Evolutionary conservation across 2,888 invertebrate genomes (phyloP).

Genomic region (Aspidiotus rigidus): DNA sequence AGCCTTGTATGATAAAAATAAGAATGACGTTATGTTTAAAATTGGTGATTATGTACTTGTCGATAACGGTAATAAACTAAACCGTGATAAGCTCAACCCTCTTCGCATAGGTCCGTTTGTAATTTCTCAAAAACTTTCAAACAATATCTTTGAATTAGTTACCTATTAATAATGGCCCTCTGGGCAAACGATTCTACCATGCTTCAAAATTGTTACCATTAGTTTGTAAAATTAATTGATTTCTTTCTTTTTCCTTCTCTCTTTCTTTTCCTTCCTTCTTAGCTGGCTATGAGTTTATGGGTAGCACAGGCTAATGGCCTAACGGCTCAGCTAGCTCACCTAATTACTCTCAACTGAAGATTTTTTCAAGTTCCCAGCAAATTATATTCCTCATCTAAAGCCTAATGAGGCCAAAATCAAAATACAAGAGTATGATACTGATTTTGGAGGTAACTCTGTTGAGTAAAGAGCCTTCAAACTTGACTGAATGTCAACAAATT

Average conservation of each 20-base stretch:
- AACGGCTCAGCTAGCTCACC: too few relatives aligned
- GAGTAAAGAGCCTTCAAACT: too few relatives aligned
- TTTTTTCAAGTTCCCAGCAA: too few relatives aligned
- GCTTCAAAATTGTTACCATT: slow-evolving; percentile 1
- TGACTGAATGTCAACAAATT: too few relatives aligned
- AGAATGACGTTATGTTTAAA: neutral
- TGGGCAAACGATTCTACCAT: slow-evolving; percentile 2
- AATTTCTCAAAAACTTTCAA: neutral
- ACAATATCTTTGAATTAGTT: slow-evolving; percentile 6
- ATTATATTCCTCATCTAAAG: too few relatives aligned
- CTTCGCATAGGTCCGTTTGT: neutral
- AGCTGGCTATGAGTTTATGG: too few relatives aligned
- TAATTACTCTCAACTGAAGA: too few relatives aligned
- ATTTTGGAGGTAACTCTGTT: too few relatives aligned
- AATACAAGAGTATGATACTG: too few relatives aligned
- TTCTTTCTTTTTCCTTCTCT: neutral
- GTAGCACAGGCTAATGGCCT: too few relatives aligned
- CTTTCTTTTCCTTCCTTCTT: neutral
- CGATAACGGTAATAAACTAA: neutral
- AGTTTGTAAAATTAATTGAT: neutral
- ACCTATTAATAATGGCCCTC: neutral
- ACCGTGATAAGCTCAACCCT: neutral
- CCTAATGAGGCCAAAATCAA: too few relatives aligned
- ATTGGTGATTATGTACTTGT: neutral
- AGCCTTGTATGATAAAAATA: neutral